Percentiles rank a stretch among this genome's conserved stretches.
Conservation (phyloP, 2,797 vertebrate species). For the Basileuterus tristriatus region DNA sequence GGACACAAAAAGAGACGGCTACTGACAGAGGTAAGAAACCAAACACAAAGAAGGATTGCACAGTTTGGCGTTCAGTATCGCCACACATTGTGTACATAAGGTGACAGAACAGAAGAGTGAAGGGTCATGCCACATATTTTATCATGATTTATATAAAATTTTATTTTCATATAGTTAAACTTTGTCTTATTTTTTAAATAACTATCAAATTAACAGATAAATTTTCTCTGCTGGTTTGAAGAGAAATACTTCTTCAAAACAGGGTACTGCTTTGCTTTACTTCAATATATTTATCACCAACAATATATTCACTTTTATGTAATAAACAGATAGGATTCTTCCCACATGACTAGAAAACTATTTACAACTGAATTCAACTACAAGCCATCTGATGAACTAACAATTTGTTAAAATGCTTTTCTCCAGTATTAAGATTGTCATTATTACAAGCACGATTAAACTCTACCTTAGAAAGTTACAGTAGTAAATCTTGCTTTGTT, state of each 20-base stretch:
- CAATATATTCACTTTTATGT: background rate
- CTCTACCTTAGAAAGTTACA: background rate
- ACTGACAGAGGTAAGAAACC: background rate
- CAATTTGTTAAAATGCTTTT: background rate
- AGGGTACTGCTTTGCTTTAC: background rate
- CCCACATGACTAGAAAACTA: background rate
- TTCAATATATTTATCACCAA: background rate
- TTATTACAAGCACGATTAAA: background rate
- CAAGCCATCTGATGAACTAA: background rate
- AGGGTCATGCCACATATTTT: background rate
- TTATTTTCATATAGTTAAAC: background rate
- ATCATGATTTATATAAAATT: background rate
- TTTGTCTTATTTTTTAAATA: background rate
- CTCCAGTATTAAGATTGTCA: background rate
- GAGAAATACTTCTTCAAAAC: background rate
- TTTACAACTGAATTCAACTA: background rate
- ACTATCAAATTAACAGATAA: background rate
- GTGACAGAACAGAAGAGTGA: background rate
- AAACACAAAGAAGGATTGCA: background rate
- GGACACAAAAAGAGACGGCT: background rate
- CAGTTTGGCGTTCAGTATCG: background rate
- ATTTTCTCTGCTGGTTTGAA: background rate
- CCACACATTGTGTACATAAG: rapidly evolving
- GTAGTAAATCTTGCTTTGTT: background rate
- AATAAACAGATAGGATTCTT: background rate